Evolutionary conservation across 1,140 invertebrate genomes (phyloP), one percentile per base, ranked within the genome.

Genomic region (Dreissena rostriformis): DNA sequence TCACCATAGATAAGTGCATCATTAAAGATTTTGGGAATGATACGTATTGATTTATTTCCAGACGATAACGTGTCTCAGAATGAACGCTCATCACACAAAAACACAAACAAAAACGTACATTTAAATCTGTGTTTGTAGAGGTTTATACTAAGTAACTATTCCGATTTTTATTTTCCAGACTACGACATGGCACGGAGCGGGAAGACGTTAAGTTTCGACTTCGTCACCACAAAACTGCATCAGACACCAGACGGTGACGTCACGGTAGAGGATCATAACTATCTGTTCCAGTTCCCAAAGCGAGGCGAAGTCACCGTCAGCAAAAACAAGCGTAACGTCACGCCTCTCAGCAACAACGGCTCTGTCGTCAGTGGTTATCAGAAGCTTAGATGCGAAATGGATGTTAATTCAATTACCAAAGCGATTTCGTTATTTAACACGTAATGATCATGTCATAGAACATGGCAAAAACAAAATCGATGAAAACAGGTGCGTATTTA

Each of bases 331-430:
- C 72, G 73, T 53, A 71, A 74, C 49, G 72, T 82, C 17, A 68
- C 80, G 14, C 55, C 55, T 14, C 55, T 73, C 17, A 10, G 49
- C 11, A 63, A 68, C 15, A 67, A 82, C 63, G 55, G 39, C n/a
- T 74, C 80, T 26, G 73, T 82, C 22, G 71, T 82, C 0, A 74
- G 65, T 26, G 80, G 80, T n/a, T 82, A 65, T 65, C 80, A 67
- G 28, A 74, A n/a, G 51, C 75, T 74, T 72, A 82, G 68, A 49
- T 82, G 80, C 57, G 80, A 82, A 52, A 53, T 75, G 24, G 80
- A 82, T 68, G 70, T 71, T 5, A 82, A 82, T 66, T 82, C 80
- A 17, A 82, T 71, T 53, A 82, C 80, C 57, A 74, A 57, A 29
- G 55, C 80, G 19, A 65, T 82, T 52, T 67, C 28, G 39, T 53